Conservation (phyloP, 2,113 vertebrate genomes). For the Acanthisitta chloris region DNA sequence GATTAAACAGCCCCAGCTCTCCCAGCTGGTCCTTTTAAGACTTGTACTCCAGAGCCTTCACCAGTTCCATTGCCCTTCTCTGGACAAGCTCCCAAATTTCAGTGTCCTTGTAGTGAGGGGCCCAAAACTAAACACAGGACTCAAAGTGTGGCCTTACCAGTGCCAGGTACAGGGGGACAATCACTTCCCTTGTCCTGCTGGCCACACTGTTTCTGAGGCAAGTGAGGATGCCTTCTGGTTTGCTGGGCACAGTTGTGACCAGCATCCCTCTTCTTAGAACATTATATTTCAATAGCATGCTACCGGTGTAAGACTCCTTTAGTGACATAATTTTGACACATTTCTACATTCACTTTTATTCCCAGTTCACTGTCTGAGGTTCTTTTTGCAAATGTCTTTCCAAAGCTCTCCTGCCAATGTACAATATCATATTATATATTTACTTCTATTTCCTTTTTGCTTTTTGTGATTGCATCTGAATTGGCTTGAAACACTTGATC, state of each 20-base stretch:
- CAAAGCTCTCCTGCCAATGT: not conserved
- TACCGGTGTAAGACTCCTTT: not conserved
- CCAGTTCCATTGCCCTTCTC: not conserved
- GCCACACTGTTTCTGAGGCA: not conserved
- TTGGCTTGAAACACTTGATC: not conserved
- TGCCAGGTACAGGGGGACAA: fast-evolving
- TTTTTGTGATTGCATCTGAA: not conserved
- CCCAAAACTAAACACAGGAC: too few species aligned
- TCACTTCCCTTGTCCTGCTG: too few species aligned
- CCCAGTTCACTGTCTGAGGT: too few species aligned
- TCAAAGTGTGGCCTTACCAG: not conserved
- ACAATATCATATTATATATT: not conserved
- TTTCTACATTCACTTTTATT: not conserved
- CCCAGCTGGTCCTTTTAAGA: not conserved
- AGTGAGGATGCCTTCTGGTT: not conserved
- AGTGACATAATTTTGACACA: not conserved
- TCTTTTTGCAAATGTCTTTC: not conserved
- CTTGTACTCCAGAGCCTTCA: not conserved
- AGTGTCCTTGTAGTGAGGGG: too few species aligned
- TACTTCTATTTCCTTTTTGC: not conserved
- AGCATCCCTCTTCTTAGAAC: not conserved
- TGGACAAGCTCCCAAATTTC: not conserved
- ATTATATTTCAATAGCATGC: not conserved
- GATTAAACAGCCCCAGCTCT: not conserved
- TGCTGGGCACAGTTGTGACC: too few species aligned